Percentiles rank a stretch among this genome's conserved stretches.
These are phyloP conservation scores for Tyria jacobaeae DNA, from an alignment of 2,888 invertebrate genomes.

Conservation along the genomic window DNA sequence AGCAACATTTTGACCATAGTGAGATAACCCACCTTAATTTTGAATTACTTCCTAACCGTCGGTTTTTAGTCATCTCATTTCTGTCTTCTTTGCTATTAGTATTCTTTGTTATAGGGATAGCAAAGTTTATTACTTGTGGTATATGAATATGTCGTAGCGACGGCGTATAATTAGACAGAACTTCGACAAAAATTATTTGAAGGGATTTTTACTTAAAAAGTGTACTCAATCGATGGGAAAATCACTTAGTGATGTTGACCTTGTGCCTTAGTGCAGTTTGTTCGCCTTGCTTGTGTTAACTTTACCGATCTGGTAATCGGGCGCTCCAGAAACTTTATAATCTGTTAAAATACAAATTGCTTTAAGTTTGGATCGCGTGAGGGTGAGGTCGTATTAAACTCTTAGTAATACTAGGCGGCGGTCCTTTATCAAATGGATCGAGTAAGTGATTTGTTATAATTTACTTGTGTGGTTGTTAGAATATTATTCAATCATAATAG, in stretches of 20 bases:
- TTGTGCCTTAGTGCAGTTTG: slow-evolving; percentile 31
- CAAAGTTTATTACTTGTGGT: neutral
- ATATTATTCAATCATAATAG: slow-evolving; percentile 35
- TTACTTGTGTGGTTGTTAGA: slow-evolving; percentile 40
- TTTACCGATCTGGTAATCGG: slow-evolving; percentile 59
- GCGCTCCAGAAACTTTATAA: slow-evolving; percentile 44
- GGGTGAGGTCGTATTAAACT: slow-evolving; percentile 32
- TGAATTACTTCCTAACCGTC: too few species aligned
- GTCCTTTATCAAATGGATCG: slow-evolving; percentile 48
- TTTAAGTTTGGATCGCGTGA: slow-evolving; percentile 49
- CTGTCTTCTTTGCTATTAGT: neutral
- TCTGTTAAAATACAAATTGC: slow-evolving; percentile 56
- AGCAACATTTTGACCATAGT: too few species aligned
- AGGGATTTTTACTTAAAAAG: slow-evolving; percentile 66
- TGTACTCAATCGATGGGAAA: slow-evolving; percentile 67
- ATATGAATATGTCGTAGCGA: neutral
- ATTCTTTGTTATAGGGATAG: neutral
- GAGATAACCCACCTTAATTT: too few species aligned
- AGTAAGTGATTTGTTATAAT: slow-evolving; percentile 45
- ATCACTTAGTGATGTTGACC: slow-evolving; percentile 57
- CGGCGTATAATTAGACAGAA: too few species aligned
- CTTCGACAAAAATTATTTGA: too few species aligned
- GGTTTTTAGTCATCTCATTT: too few species aligned
- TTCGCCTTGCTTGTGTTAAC: slow-evolving; percentile 55
- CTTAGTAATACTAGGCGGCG: slow-evolving; percentile 22